phyloP scores from a whole-genome alignment of 1,140 invertebrate genomes.

The Vanessa tameamea region DNA sequence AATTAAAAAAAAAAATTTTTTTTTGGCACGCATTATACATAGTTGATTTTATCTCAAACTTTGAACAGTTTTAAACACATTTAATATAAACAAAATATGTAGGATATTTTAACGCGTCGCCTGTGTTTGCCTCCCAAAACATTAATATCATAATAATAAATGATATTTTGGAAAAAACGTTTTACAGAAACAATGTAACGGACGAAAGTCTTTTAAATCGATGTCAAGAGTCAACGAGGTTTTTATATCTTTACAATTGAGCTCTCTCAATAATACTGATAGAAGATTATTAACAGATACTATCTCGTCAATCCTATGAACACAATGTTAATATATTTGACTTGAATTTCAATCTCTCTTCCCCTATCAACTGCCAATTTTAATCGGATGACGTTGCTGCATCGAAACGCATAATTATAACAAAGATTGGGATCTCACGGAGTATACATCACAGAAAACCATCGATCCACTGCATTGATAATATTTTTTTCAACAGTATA shows the following conservation, averaged over 20 bases:
- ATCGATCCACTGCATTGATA: not conserved
- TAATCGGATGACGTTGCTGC: slow-evolving; percentile 75
- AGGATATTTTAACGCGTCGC: too few species aligned
- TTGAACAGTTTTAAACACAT: too few species aligned
- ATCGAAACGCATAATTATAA: slow-evolving; percentile 76
- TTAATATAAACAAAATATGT: too few species aligned
- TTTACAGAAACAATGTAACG: too few species aligned
- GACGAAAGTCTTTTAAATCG: not conserved
- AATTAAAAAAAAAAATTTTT: too few species aligned
- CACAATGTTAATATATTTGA: slow-evolving; percentile 33
- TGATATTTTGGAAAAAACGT: too few species aligned
- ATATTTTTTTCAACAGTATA: not conserved
- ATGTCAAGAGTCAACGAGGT: not conserved
- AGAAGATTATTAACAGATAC: slow-evolving; percentile 41
- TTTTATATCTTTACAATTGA: not conserved
- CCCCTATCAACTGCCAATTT: slow-evolving; percentile 77
- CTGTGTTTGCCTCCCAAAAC: too few species aligned
- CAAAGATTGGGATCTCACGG: slow-evolving; percentile 69
- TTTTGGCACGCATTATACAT: too few species aligned
- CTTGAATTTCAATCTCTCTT: slow-evolving; percentile 38
- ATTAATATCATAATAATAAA: too few species aligned
- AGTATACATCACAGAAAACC: slow-evolving; percentile 36
- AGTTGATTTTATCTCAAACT: too few species aligned
- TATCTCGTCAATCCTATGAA: slow-evolving; percentile 45
- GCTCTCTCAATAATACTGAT: not conserved